Evolutionary conservation across 2,113 vertebrate genomes (phyloP).

Genomic region (Elephantulus edwardii): DNA sequence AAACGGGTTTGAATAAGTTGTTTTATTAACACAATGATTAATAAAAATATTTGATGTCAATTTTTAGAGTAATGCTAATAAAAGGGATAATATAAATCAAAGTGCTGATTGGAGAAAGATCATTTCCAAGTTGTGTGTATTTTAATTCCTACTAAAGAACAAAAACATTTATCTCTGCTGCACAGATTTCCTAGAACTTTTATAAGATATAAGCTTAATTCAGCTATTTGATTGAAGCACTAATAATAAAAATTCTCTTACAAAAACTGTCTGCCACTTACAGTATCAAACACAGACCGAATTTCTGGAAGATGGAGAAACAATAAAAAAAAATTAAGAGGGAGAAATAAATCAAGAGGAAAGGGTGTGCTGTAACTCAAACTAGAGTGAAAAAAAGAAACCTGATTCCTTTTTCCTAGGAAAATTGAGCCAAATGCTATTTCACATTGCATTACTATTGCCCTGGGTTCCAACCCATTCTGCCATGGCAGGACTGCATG

Average conservation of each 20-base stretch:
- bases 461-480: background rate
- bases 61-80: background rate
- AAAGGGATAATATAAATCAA: background rate
- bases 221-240: background rate
- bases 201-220: background rate
- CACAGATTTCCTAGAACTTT: background rate
- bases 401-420: conserved; percentile 25
- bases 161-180: background rate
- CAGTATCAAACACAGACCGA: background rate
- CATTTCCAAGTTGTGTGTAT: background rate
- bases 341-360: background rate
- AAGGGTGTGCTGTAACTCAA: conserved; percentile 26
- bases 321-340: conserved; percentile 24
- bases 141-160: background rate
- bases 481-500: background rate
- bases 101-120: background rate
- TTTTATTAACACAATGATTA: background rate
- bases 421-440: background rate
- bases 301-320: background rate
- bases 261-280: background rate
- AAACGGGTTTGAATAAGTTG: background rate
- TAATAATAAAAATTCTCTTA: background rate
- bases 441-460: conserved; percentile 33
- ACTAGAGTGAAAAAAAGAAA: conserved; percentile 24
- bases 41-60: background rate